These are phyloP conservation scores for Gambusia yucatana DNA, from an alignment of 2,797 vertebrate species.

Conservation along the genomic window DNA sequence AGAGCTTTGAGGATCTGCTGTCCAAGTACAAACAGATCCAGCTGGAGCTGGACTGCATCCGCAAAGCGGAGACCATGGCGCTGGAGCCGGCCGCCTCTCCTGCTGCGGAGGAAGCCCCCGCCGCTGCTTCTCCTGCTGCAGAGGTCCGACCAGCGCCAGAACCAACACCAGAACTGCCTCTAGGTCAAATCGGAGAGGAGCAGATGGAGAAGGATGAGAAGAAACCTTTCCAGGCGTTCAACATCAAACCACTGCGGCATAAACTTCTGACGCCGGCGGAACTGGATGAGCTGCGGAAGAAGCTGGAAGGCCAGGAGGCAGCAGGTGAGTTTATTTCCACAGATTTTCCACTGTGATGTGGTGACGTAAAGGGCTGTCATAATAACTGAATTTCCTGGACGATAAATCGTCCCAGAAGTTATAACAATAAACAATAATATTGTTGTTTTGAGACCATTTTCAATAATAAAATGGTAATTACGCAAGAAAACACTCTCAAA, in stretches of 20 bases:
- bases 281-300: conserved; percentile 84
- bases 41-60: conserved; percentile 94
- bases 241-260: conserved; percentile 93
- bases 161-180: conserved; percentile 49
- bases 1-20: conserved; percentile 96
- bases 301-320: conserved; percentile 56
- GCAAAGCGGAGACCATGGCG: conserved; percentile 92
- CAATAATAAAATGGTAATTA: too few species aligned
- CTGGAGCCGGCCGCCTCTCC: conserved; percentile 81
- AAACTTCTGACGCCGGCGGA: conserved; percentile 87
- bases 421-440: too few species aligned
- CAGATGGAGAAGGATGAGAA: conserved; percentile 60
- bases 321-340: conserved; percentile 39
- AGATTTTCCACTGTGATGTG: neutral
- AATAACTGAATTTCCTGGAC: too few species aligned
- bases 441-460: too few species aligned
- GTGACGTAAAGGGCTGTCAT: too few species aligned
- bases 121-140: conserved; percentile 24
- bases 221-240: conserved; percentile 92
- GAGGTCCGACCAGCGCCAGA: conserved; percentile 38
- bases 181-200: conserved; percentile 55
- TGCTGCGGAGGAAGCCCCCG: conserved; percentile 56
- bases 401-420: too few species aligned
- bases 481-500: too few species aligned
- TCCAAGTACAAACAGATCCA: conserved; percentile 97